Evolutionary conservation across 2,113 vertebrate species (phyloP).

Genomic region (Pedetes capensis): DNA sequence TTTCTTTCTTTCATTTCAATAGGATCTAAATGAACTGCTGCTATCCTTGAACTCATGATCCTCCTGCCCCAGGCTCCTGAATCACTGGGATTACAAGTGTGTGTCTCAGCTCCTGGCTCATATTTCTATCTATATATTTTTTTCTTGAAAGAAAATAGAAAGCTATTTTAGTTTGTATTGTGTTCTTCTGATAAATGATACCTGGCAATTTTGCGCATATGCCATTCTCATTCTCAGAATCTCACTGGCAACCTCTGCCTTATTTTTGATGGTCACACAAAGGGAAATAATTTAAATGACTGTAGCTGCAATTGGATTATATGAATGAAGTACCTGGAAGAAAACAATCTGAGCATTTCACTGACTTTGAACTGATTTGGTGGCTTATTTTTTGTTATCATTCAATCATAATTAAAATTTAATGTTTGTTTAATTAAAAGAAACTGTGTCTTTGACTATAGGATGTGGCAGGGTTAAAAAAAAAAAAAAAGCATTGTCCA

Average conservation of each 20-base stretch:
- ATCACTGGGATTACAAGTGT: no score
- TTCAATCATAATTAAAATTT: constrained; percentile 58
- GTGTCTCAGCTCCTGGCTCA: no score
- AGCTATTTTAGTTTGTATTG: background rate
- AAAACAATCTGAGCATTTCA: constrained; percentile 25
- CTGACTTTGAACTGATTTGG: constrained; percentile 24
- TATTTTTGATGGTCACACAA: constrained; percentile 2
- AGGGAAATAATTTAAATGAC: background rate
- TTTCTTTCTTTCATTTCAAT: no score
- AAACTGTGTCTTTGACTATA: constrained; percentile 62
- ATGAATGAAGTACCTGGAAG: background rate
- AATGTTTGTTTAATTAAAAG: constrained; percentile 60
- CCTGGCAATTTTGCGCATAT: background rate
- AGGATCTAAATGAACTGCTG: no score
- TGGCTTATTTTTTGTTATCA: constrained; percentile 33
- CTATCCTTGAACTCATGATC: no score
- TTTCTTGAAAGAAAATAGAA: constrained; percentile 16
- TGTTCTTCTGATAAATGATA: background rate
- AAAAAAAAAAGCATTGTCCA: background rate
- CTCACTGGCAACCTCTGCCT: background rate
- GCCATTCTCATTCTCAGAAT: background rate
- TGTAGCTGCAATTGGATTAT: background rate
- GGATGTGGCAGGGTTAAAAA: background rate
- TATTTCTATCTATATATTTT: constrained; percentile 1
- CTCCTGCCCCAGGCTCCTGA: no score